Evolutionary conservation across 2,113 vertebrate species (phyloP), one percentile per base, ranked within the genome.

Genomic region (Platycercus adscitus): DNA sequence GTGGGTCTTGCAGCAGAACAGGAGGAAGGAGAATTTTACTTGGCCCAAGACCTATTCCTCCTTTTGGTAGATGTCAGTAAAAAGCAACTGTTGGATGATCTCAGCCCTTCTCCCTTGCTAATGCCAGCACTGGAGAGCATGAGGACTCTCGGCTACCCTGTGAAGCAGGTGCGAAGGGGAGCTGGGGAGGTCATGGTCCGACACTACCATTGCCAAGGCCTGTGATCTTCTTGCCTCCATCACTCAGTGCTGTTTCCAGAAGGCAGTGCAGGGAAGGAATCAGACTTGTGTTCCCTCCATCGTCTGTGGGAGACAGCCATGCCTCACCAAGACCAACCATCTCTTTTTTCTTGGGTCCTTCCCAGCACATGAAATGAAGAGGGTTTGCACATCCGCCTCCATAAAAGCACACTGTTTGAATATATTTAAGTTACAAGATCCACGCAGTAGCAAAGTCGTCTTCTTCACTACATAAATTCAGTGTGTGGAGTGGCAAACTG

Each of bases 21-120:
- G n/a, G 41, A 82, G 21, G n/a, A 93, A 77, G 25, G n/a, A 65
- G 53, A 76, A 60, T 83, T 96, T 86, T 73, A 66, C 66, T 88
- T 88, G 53, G 33, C 33, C 31, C 56, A 37, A 46, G 35, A 53
- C 15, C 26, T 68, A 11, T 69, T 88, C 41, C 20, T 95, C 9
- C 41, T 44, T 77, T 88, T 47, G 35, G 55, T 11, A 63, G 37
- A 31, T 43, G 16, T 63, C 37, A 93, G 13, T 64, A 63, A 88
- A 91, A 93, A 72, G 46, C 47, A 93, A 21, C 12, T 1, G 2
- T 39, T 82, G 21, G 2, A 43, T 82, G 21, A 72, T 89, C 43
- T 79, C 77, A 26, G 66, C 35, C 14, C 26, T 17, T 56, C 46
- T 60, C 25, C 23, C 19, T 85, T 61, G 26, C 33, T 81, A 53